Conservation (phyloP, 1,140 invertebrate species). For the Oedothorax gibbosus region DNA sequence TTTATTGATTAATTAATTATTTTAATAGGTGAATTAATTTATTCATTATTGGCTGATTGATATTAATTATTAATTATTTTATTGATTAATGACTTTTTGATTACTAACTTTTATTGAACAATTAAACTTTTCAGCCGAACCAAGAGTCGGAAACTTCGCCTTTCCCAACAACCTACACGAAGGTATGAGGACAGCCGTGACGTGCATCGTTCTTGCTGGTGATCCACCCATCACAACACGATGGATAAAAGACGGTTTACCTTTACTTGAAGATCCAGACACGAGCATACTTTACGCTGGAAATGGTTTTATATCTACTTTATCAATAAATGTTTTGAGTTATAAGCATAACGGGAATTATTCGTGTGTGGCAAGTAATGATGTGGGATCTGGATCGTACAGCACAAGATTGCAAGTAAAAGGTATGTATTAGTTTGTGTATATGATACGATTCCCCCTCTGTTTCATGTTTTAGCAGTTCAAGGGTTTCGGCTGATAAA, state of each 20-base stretch:
- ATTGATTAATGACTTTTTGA: too few relatives aligned
- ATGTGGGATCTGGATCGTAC: constrained; percentile 69
- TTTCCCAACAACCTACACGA: constrained; percentile 74
- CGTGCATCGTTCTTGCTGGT: constrained; percentile 66
- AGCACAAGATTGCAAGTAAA: constrained; percentile 66
- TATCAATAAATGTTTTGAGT: constrained; percentile 68
- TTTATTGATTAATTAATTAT: too few relatives aligned
- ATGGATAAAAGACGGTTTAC: constrained; percentile 74
- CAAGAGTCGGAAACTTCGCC: constrained; percentile 74
- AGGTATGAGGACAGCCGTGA: constrained; percentile 73
- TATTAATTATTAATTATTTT: too few relatives aligned
- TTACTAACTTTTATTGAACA: too few relatives aligned
- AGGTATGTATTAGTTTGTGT: constrained; percentile 22
- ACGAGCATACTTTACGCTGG: constrained; percentile 52
- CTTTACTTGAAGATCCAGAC: constrained; percentile 43
- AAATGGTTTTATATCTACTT: constrained; percentile 67
- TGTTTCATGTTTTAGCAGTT: too few relatives aligned
- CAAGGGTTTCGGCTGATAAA: too few relatives aligned
- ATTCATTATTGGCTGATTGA: too few relatives aligned
- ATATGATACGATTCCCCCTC: background rate
- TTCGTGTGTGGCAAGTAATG: constrained; percentile 73
- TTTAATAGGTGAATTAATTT: too few relatives aligned
- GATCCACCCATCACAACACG: constrained; percentile 71
- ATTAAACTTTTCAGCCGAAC: constrained; percentile 73
- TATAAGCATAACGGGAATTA: constrained; percentile 73